Evolutionary conservation across 2,113 vertebrate species (phyloP), one percentile per base, ranked within the genome.

Genomic region (Bubo blakistoni): DNA sequence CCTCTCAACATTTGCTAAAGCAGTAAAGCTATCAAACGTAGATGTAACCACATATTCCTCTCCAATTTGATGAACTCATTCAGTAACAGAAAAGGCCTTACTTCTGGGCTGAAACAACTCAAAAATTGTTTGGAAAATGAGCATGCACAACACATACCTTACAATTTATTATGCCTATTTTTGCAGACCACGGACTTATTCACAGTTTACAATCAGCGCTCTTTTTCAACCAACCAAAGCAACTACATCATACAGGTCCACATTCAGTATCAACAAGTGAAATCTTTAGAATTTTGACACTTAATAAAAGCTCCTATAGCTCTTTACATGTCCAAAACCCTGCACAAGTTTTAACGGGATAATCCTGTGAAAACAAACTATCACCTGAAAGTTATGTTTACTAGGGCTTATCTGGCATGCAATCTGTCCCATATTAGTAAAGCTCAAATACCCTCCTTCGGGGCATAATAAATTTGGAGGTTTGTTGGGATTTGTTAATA

Each of bases 261-360:
- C 54, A n/a, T 70, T 90, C 38, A 36, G 51, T 42, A 94, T 91
- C 86, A 95, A 89, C 52, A 89, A 94, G 74, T 85, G 87, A 85
- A 92, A 72, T 49, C 26, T 73, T 80, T 34, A 95, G 84, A 95
- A 92, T 96, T 95, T 76, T 61, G 76, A 76, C 0, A 4, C 78
- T 79, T 82, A 82, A 92, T 91, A 96, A 92, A 94, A 96, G 71
- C 54, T 94, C n/a, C 77, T 83, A 32, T 46, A 87, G 88, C 42
- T 73, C 81, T 65, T 92, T n/a, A 77, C 13, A 3, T 10, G 30
- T 85, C 57, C 54, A 74, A 88, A 93, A 55, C 15, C 30, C 46
- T 62, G 62, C 67, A 13, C 30, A 54, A 72, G 46, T 84, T 92
- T 95, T 78, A 77, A 88, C 52, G 34, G 42, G 70, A 76, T 86